Percentiles rank a stretch among this genome's conserved stretches.
These are phyloP conservation scores for Metalampra italica DNA, from an alignment of 2,888 invertebrate species.

Conservation along the genomic window DNA sequence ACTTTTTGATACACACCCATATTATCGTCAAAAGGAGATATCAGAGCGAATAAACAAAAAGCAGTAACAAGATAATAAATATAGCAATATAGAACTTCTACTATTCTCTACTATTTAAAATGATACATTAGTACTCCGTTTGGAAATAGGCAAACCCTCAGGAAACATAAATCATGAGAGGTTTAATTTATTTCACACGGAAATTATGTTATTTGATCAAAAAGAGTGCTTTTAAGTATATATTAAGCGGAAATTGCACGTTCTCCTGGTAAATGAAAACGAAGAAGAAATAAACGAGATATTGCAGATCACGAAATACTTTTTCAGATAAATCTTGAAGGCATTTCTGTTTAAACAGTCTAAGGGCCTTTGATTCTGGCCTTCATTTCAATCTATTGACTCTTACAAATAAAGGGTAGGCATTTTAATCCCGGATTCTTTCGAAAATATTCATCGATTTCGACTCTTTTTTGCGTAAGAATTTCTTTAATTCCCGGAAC, in stretches of 20 bases:
- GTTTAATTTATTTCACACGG: background rate
- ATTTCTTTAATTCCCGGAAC: constrained; percentile 8
- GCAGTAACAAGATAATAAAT: too few species aligned
- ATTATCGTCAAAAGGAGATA: too few species aligned
- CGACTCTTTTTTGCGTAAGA: constrained; percentile 21
- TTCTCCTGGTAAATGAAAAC: background rate
- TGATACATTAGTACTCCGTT: too few species aligned
- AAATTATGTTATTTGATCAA: constrained; percentile 3
- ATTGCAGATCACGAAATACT: background rate
- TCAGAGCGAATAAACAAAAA: too few species aligned
- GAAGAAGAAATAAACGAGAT: background rate
- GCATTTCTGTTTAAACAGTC: constrained; percentile 40
- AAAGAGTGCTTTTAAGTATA: background rate
- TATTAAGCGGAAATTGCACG: background rate
- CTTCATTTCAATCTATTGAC: constrained; percentile 57
- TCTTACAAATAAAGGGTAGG: constrained; percentile 50
- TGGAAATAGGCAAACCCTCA: background rate
- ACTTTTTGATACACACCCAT: too few species aligned
- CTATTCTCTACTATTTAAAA: too few species aligned
- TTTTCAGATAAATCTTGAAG: constrained; percentile 17
- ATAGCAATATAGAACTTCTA: too few species aligned
- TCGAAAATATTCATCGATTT: constrained; percentile 24
- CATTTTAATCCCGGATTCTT: constrained; percentile 54
- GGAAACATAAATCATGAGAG: constrained; percentile 2
- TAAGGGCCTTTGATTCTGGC: constrained; percentile 42